Evolutionary conservation across 1,140 invertebrate genomes (phyloP).

Genomic region (Panagrolaimus sp.): DNA sequence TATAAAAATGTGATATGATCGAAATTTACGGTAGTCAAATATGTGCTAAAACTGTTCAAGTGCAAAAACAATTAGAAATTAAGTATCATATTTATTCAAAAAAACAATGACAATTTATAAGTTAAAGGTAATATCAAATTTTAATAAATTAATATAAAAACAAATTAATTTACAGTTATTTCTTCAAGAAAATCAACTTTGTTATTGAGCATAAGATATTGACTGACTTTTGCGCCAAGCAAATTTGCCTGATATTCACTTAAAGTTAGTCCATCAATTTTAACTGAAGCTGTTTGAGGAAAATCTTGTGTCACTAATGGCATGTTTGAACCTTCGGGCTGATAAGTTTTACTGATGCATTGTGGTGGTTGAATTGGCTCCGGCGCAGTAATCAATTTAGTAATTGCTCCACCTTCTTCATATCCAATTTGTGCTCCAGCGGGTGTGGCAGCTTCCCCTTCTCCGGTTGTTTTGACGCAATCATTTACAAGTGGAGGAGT

Average conservation of each 20-base stretch:
- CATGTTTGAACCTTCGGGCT: not conserved
- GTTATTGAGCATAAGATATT: not conserved
- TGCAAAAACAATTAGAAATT: too few species aligned
- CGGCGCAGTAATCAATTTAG: not conserved
- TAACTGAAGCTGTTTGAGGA: not conserved
- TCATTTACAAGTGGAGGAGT: conserved; percentile 9
- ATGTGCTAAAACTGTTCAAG: too few species aligned
- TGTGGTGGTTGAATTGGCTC: not conserved
- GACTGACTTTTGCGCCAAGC: not conserved
- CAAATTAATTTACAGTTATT: not conserved
- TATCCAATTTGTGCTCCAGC: not conserved
- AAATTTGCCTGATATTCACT: not conserved
- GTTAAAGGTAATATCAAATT: too few species aligned
- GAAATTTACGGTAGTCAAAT: too few species aligned
- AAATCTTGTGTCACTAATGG: not conserved
- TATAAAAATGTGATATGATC: too few species aligned
- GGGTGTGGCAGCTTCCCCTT: not conserved
- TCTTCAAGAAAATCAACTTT: conserved; percentile 1
- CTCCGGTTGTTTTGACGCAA: conserved; percentile 1
- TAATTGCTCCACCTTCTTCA: conserved; percentile 11
- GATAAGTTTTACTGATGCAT: not conserved
- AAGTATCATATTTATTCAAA: too few species aligned
- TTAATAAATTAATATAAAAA: not conserved
- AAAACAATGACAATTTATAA: too few species aligned
- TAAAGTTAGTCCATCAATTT: not conserved